Base-by-base conservation (phyloP, 2,888 invertebrate genomes). In the Phortica okadai region DNA sequence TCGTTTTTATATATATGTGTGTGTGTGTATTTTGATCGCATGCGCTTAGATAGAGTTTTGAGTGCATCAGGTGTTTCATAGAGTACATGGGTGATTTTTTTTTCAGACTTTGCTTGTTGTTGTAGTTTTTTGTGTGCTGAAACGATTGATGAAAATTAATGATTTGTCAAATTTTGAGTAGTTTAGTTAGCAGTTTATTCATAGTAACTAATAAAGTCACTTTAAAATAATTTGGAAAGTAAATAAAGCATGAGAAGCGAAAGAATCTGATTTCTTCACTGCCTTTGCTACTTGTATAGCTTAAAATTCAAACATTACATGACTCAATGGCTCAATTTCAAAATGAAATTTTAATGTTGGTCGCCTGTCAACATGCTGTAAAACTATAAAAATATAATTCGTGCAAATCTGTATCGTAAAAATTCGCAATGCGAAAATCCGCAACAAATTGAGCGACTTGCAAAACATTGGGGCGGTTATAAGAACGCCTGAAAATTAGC, bases 311-410 rank as follows among this genome's bases (percentile, higher is more conserved):
- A 50, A 6, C 50, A 50, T 6, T 3, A 50, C 33, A 33, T 33
- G 33, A 1, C 54, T 14, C 11, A 74, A 74, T 74, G 59, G 64
- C 74, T 74, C 74, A 74, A 74, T 74, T 62, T 50, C 66, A 74
- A 82, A 87, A 84, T 84, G 81, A 78, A 80, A 80, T 80, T 82
- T 85, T 85, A 81, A 86, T 86, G 67, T 74, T 59, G 72, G 42
- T 50, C 74, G 77, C 78, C 78, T 76, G 85, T 80, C 86, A 81
- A 85, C 86, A 86, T 87, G 82, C 86, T 86, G 86, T 85, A 81
- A 85, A 86, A 86, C 87, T 86, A 86, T 86, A 86, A 87, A 86
- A 83, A 74, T 78, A 83, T 87, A 85, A 87, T 86, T 87, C 82
- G 83, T 85, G 85, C 87, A 86, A 87, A 87, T 86, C 84, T 76